phyloP scores from a whole-genome alignment of 2,888 invertebrate species.

The Orthosia incerta region DNA sequence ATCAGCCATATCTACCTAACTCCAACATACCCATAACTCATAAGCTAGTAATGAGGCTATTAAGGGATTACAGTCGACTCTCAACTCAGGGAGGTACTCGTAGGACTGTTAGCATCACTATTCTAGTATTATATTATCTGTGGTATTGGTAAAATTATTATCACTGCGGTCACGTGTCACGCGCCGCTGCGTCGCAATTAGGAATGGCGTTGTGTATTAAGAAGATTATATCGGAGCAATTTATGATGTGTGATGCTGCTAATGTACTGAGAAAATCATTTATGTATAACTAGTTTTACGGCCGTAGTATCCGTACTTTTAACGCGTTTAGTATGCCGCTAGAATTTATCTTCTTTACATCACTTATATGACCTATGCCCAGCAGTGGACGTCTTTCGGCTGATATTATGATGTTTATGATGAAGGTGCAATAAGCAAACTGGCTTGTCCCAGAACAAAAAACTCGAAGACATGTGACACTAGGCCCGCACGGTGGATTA shows the following conservation, averaged over 20 bases:
- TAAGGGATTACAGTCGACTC: slow-evolving; percentile 25
- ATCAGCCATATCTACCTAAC: background rate
- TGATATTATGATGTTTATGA: too few species aligned
- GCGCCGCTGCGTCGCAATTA: background rate
- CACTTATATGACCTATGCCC: too few species aligned
- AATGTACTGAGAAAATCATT: background rate
- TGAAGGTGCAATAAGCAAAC: too few species aligned
- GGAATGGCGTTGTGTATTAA: background rate
- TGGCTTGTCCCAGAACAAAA: too few species aligned
- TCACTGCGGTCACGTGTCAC: slow-evolving; percentile 1
- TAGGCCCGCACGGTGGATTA: too few species aligned
- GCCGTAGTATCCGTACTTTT: too few species aligned
- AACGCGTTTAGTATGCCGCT: too few species aligned
- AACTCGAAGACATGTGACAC: too few species aligned
- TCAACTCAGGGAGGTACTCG: background rate
- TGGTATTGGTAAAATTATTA: background rate
- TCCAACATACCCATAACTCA: background rate
- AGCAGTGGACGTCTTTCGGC: too few species aligned
- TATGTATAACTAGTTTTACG: background rate
- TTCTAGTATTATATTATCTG: too few species aligned
- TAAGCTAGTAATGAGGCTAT: slow-evolving; percentile 7
- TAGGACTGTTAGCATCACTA: slow-evolving; percentile 15
- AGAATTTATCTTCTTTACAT: too few species aligned
- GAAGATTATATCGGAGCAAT: background rate
- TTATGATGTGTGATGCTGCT: background rate